phyloP scores from a whole-genome alignment of 2,888 invertebrate species.

The Phymatocera aterrima region DNA sequence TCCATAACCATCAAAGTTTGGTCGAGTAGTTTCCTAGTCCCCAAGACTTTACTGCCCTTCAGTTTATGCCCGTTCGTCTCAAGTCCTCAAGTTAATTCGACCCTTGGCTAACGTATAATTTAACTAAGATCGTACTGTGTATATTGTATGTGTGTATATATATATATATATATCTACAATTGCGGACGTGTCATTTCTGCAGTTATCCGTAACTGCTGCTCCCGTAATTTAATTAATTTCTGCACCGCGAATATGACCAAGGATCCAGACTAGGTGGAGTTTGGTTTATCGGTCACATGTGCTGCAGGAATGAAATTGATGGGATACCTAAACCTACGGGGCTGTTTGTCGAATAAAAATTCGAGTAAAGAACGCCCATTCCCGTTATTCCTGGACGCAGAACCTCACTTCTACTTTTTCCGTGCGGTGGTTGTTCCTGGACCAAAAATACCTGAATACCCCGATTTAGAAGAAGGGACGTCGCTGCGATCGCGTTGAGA shows the following conservation, averaged over 20 bases:
- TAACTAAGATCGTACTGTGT: slow-evolving; percentile 29
- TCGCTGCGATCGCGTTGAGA: neutral
- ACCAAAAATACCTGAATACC: slow-evolving; percentile 5
- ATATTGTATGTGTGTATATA: neutral
- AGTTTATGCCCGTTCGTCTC: slow-evolving; percentile 41
- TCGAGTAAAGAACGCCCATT: slow-evolving; percentile 11
- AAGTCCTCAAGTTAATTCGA: slow-evolving; percentile 37
- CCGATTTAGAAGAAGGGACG: neutral
- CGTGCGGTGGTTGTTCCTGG: neutral
- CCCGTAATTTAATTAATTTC: neutral
- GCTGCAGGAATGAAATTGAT: slow-evolving; percentile 1
- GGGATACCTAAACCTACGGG: too few species aligned
- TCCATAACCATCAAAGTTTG: slow-evolving; percentile 55
- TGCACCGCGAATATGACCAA: neutral
- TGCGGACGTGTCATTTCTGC: neutral
- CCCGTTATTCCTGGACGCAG: neutral
- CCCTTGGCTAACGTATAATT: slow-evolving; percentile 34
- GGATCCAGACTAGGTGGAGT: neutral
- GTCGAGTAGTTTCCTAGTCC: slow-evolving; percentile 49
- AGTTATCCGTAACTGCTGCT: neutral
- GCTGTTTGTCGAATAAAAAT: too few species aligned
- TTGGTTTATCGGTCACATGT: too few species aligned
- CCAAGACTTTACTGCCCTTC: slow-evolving; percentile 34
- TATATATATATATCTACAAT: neutral
- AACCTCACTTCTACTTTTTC: neutral